phyloP scores from a whole-genome alignment of 2,113 vertebrate genomes.

The Ellobius talpinus region DNA sequence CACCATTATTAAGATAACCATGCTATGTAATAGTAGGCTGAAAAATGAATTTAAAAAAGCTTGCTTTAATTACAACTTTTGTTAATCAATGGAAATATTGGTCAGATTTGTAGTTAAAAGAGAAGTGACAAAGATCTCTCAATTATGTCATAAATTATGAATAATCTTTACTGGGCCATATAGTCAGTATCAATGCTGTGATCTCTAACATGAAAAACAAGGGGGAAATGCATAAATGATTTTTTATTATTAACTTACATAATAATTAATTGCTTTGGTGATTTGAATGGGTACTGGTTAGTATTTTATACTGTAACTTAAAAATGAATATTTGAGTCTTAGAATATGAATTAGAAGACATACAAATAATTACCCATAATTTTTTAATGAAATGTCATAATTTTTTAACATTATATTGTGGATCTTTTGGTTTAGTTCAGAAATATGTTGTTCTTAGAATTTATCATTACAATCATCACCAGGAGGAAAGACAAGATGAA shows the following conservation, averaged over 20 bases:
- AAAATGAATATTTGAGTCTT: slow-evolving; percentile 26
- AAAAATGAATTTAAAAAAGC: too few species aligned
- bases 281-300: neutral
- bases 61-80: too few species aligned
- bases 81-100: neutral
- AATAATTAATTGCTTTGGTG: slow-evolving; percentile 32
- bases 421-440: neutral
- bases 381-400: slow-evolving; percentile 35
- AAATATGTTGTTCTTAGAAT: neutral
- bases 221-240: neutral
- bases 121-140: neutral
- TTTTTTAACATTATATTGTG: slow-evolving; percentile 29
- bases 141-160: slow-evolving; percentile 20
- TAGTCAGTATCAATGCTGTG: slow-evolving; percentile 26
- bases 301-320: neutral
- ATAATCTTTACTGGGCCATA: slow-evolving; percentile 22
- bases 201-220: slow-evolving; percentile 42
- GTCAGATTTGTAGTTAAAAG: neutral
- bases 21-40: too few species aligned
- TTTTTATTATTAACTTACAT: slow-evolving; percentile 45
- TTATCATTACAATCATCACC: neutral
- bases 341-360: slow-evolving; percentile 42
- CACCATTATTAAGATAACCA: too few species aligned
- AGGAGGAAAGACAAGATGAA: neutral
- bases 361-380: neutral